Conservation (phyloP, 2,797 vertebrate genomes). For the Menidia menidia region DNA sequence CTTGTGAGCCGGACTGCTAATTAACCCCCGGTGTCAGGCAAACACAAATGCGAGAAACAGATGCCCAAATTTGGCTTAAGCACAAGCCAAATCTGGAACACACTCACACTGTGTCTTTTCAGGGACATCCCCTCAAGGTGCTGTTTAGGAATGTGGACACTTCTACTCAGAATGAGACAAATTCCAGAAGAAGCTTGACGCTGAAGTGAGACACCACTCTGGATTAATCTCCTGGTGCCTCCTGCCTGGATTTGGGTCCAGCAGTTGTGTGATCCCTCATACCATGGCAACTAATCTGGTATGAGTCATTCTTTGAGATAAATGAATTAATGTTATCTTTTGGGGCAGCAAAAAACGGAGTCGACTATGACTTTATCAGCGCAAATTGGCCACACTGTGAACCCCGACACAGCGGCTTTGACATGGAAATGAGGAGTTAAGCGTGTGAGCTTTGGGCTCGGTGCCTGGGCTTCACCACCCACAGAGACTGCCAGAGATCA, state of each 20-base stretch:
- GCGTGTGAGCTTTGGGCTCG: conserved; percentile 81
- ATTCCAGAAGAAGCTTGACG: conserved; percentile 76
- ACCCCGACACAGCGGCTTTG: conserved; percentile 76
- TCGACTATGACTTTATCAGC: conserved; percentile 84
- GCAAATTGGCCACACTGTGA: conserved; percentile 85
- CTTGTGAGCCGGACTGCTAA: conserved; percentile 42
- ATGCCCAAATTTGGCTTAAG: conserved; percentile 51
- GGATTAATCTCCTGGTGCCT: conserved; percentile 71
- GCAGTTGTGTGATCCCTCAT: conserved; percentile 63
- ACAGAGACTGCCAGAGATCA: conserved; percentile 81
- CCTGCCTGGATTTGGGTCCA: conserved; percentile 56
- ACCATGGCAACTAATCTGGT: conserved; percentile 81
- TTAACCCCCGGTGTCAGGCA: conserved; percentile 59
- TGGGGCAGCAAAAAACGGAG: conserved; percentile 72
- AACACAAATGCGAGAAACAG: conserved; percentile 64
- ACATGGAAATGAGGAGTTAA: conserved; percentile 87
- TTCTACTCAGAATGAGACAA: conserved; percentile 72
- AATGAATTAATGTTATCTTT: conserved; percentile 82
- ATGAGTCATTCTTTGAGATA: conserved; percentile 82
- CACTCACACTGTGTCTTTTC: conserved; percentile 68
- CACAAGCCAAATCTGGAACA: conserved; percentile 63
- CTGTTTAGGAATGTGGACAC: conserved; percentile 72
- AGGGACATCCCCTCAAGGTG: conserved; percentile 73
- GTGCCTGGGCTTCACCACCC: conserved; percentile 81
- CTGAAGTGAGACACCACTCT: conserved; percentile 76